These are phyloP conservation scores for Coptodon rendalli DNA, from an alignment of 2,113 vertebrate genomes.

Conservation along the genomic window DNA sequence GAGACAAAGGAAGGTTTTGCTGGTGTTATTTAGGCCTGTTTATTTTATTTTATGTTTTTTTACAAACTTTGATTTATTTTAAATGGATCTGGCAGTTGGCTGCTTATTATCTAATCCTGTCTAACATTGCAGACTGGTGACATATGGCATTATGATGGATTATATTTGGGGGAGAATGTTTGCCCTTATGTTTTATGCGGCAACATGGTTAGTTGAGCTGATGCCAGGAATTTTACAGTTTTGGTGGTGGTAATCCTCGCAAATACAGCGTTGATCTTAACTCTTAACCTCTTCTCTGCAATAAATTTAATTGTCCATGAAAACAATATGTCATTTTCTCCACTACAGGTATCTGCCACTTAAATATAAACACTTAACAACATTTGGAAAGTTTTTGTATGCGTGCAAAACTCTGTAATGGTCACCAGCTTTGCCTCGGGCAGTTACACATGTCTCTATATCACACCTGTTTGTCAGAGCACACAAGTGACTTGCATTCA, in stretches of 20 bases:
- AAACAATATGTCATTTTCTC: not conserved
- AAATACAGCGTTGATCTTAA: not conserved
- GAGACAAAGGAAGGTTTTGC: not conserved
- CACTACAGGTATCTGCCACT: not conserved
- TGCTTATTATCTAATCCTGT: slow-evolving; percentile 11
- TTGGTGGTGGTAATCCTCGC: not conserved
- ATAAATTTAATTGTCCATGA: not conserved
- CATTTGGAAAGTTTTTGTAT: not conserved
- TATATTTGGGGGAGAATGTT: not conserved
- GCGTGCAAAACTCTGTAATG: not conserved
- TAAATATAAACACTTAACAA: not conserved
- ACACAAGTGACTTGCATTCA: not conserved
- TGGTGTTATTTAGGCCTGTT: not conserved
- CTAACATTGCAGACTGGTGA: not conserved
- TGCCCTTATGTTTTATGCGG: not conserved
- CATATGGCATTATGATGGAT: slow-evolving; percentile 1
- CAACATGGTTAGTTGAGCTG: not conserved
- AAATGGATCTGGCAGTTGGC: not conserved
- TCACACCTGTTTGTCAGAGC: not conserved
- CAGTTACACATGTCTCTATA: not conserved
- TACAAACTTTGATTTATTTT: not conserved
- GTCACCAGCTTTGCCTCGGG: not conserved
- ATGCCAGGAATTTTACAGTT: not conserved
- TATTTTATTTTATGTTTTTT: not conserved
- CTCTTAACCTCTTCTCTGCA: not conserved